Base-by-base conservation (phyloP, 2,113 vertebrate genomes). In the Istiophorus platypterus region DNA sequence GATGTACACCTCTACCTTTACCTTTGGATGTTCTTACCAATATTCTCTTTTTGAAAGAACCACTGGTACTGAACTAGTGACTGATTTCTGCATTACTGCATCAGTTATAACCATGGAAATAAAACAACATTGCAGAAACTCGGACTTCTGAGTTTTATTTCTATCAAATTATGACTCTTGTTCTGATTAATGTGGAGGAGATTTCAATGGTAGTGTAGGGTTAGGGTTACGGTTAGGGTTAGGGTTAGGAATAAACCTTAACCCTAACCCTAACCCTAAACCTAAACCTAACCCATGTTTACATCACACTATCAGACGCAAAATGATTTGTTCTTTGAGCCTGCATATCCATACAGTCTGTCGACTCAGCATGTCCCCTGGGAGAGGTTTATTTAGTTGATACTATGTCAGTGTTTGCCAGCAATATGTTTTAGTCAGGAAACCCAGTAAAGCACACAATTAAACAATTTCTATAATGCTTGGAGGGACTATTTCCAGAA, bases 381-480 rank as follows among this genome's bases (percentile, higher is more conserved):
- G 47, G n/a, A 61, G 26, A 62, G n/a, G 68, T 67, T 62, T 66
- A 67, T 52, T 67, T 45, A 22, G 5, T 66, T 52, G 52, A 74
- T 27, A 65, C 51, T 51, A 71, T 0, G 8, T 17, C 45, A 62
- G 67, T 39, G 54, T 72, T 72, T 47, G 52, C 26, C 39, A 64
- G 22, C n/a, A 66, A 67, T 63, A 62, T 24, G 5, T 51, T 17
- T 41, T 63, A 78, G 69, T 69, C 65, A 72, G 22, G 52, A 70
- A 87, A 67, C 12, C 34, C 26, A 56, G 67, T 39, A 63, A 65
- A 63, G 26, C 26, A 61, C 14, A 66, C 78, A 34, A 29, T 57
- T 59, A 58, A 75, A 69, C 54, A 56, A 67, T 79, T 68, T 37
- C 45, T 27, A 20, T 37, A 69, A 72, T 82, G 79, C 29, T 26